Percentiles rank a stretch among this genome's conserved stretches.
These are phyloP conservation scores for Nomada fucata DNA, from an alignment of 2,888 invertebrate species.

Conservation along the genomic window DNA sequence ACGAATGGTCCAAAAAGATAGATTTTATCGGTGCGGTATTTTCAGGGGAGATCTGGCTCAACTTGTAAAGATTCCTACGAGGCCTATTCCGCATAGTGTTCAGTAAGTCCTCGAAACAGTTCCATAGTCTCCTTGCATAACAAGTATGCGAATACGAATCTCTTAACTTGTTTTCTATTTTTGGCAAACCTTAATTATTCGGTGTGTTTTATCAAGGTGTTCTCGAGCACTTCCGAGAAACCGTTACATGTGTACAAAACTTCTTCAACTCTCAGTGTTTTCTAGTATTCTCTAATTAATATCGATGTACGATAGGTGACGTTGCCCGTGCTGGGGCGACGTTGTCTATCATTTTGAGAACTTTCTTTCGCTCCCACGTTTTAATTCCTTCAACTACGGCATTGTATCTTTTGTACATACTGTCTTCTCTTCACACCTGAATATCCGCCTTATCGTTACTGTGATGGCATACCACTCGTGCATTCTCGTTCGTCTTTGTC, in stretches of 20 bases:
- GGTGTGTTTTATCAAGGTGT: slow-evolving; percentile 37
- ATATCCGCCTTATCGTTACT: slow-evolving; percentile 15
- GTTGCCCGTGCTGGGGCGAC: too few relatives aligned
- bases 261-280: slow-evolving; percentile 24
- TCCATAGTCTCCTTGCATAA: slow-evolving; percentile 55
- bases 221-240: slow-evolving; percentile 24
- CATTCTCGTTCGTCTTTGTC: neutral
- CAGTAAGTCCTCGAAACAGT: slow-evolving; percentile 79
- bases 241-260: slow-evolving; percentile 25
- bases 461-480: neutral
- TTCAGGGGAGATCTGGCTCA: slow-evolving; percentile 86
- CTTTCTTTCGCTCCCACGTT: neutral
- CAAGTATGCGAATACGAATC: slow-evolving; percentile 33
- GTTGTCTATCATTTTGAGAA: neutral
- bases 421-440: slow-evolving; percentile 1
- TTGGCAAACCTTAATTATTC: slow-evolving; percentile 21
- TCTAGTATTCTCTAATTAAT: slow-evolving; percentile 8
- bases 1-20: slow-evolving; percentile 52
- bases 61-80: slow-evolving; percentile 82
- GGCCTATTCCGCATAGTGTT: slow-evolving; percentile 81
- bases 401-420: slow-evolving; percentile 27
- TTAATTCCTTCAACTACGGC: slow-evolving; percentile 5
- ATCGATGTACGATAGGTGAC: slow-evolving; percentile 18
- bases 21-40: slow-evolving; percentile 80
- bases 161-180: slow-evolving; percentile 22